Evolutionary conservation across 2,113 vertebrate species (phyloP), one percentile per base, ranked within the genome.

Genomic region (Microcebus ravelobensis): DNA sequence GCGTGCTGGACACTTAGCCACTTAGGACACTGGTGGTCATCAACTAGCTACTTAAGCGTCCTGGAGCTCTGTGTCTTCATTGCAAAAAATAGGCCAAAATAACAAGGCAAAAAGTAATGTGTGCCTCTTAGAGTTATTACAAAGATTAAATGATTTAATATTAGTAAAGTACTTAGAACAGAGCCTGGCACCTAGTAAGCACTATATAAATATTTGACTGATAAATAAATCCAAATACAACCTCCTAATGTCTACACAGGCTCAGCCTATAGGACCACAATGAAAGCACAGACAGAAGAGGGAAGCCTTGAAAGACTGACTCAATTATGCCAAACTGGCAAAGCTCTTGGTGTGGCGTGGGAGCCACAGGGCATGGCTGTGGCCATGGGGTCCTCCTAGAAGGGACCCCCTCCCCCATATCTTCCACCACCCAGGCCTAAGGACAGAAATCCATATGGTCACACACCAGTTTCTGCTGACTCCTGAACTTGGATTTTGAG

Each of bases 71-170:
- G 45, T 52, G 70, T 73, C 25, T 48, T 88, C 34, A 15, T 2
- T 85, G 20, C 48, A 74, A 88, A 95, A 89, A 87, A 39, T 27
- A 88, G 73, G 63, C 13, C 76, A 74, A 91, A 88, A 42, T 77
- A 89, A 83, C 39, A 93, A 91, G 82, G 82, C 65, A 90, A 94
- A 94, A 82, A 94, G 87, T 42, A 94, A 89, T 34, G 7, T 79
- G 74, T 55, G 85, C 61, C 65, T 95, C 52, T 81, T 31, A 61
- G 45, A 34, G 27, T 90, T 81, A 91, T 77, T 36, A 17, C 4
- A 23, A 91, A 87, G 94, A 97, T 90, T 74, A 95, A 90, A 87
- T 50, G 55, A 92, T 48, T 55, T 95, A 90, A 73, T 96, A 85
- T 68, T 94, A 84, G 50, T 61, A 82, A 90, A 93, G 74, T 42